Base-by-base conservation (phyloP, 2,888 invertebrate species). In the Blastobasis adustella region DNA sequence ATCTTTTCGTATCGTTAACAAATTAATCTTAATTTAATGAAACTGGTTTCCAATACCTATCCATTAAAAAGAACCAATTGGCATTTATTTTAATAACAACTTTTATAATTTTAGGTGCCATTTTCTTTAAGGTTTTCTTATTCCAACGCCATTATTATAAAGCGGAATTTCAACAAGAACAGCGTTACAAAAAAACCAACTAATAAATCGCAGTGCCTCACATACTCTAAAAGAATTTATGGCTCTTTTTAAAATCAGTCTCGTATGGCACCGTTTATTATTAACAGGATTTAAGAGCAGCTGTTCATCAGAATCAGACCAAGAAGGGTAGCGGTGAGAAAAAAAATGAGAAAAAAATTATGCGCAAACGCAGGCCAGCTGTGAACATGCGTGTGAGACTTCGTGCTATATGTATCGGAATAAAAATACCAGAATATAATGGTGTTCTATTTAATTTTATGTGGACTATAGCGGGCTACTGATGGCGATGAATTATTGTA, bases 241-340 rank as follows among this genome's bases (percentile, higher is more conserved):
- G 58, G 65, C 59, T 54, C 64, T 64, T 69, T 76, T 67, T 66
- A 64, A 63, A 68, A 66, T 61, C 65, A 60, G 62, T 63, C 58
- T 49, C 60, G 55, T 53, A 44, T 39, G 49, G 54, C 56, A 58
- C 49, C 57, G 60, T 59, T 61, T 65, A 60, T 59, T 66, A 62
- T 66, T 61, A 69, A 62, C 63, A 60, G 60, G 61, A 23, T 23
- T 23, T 23, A 23, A 55, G 63, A 69, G 77, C 82, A 82, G 82
- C 80, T 82, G 82, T 72, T 69, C 71, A 59, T 69, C 62, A 67
- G 66, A 66, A 70, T 63, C 62, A 71, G 5, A 6, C 40, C 7
- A 39, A 5, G 64, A 66, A 70, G 68, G 63, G 69, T 66, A 61
- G 62, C 63, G 66, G 36, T 10, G 46, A 66, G 66, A 71, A 71